These are phyloP conservation scores for Heliconius aoede DNA, from an alignment of 2,888 invertebrate genomes.

Conservation along the genomic window DNA sequence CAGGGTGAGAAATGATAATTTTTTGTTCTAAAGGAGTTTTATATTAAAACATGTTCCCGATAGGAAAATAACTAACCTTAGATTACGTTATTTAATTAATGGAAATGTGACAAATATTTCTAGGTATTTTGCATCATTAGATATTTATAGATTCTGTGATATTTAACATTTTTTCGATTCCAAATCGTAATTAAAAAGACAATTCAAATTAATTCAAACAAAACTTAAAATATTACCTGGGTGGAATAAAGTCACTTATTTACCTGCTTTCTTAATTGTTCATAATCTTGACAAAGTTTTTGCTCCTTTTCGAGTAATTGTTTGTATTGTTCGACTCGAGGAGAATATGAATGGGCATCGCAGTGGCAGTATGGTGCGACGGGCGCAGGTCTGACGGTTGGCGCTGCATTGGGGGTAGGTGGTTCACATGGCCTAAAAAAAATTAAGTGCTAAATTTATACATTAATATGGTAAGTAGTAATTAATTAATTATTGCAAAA, in stretches of 20 bases:
- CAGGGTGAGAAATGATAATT: background rate
- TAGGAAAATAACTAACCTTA: background rate
- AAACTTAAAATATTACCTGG: background rate
- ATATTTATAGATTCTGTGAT: background rate
- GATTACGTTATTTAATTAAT: background rate
- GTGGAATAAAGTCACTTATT: conserved; percentile 44
- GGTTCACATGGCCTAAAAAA: conserved; percentile 84
- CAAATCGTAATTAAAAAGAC: background rate
- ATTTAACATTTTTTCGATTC: background rate
- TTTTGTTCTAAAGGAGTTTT: background rate
- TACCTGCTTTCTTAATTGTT: conserved; percentile 77
- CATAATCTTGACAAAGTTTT: conserved; percentile 82
- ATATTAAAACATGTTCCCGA: background rate
- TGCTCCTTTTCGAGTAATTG: conserved; percentile 85
- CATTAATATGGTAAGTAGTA: background rate
- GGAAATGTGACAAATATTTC: background rate
- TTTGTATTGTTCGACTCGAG: conserved; percentile 84
- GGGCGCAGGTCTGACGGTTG: conserved; percentile 75
- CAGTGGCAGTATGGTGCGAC: conserved; percentile 86
- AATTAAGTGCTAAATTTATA: background rate
- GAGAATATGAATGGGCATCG: conserved; percentile 85
- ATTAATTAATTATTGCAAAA: background rate
- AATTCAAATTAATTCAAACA: background rate
- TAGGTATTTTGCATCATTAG: background rate
- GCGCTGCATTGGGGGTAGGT: conserved; percentile 76